Percentiles rank a stretch among this genome's conserved stretches.
Conservation (phyloP, 2,113 vertebrate species). For the Galeopterus variegatus region DNA sequence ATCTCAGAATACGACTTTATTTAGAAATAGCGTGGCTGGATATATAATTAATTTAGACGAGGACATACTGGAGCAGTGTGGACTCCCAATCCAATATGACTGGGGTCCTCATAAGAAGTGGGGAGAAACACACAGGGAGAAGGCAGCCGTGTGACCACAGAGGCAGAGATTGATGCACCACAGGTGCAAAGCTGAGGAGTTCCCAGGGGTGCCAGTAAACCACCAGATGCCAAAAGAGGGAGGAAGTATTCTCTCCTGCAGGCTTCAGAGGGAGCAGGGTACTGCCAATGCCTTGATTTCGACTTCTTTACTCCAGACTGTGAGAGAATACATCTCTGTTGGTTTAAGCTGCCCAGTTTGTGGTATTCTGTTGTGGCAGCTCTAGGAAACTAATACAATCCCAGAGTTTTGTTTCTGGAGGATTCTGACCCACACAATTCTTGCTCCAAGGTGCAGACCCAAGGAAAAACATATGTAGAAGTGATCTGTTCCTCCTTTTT, state of each 20-base stretch:
- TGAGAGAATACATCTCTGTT: background rate
- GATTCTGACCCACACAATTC: background rate
- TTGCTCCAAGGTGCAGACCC: background rate
- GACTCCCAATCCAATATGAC: background rate
- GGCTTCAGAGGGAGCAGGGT: background rate
- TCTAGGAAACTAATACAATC: background rate
- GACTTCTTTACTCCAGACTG: background rate
- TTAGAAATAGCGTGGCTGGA: background rate
- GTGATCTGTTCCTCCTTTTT: background rate
- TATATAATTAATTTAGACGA: background rate
- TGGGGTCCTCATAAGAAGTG: background rate
- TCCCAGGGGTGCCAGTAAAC: background rate
- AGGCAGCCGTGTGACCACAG: background rate
- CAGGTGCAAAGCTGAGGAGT: background rate
- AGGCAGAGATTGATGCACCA: background rate
- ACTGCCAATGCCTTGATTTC: background rate
- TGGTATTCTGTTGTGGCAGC: background rate
- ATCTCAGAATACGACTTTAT: background rate
- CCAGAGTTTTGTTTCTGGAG: background rate
- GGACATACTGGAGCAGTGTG: background rate
- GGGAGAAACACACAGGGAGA: background rate
- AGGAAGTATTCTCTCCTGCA: background rate
- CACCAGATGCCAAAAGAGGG: background rate
- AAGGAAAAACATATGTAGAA: background rate
- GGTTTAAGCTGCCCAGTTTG: background rate